Conservation (phyloP, 2,888 invertebrate species). For the Polymixis lichenea region DNA sequence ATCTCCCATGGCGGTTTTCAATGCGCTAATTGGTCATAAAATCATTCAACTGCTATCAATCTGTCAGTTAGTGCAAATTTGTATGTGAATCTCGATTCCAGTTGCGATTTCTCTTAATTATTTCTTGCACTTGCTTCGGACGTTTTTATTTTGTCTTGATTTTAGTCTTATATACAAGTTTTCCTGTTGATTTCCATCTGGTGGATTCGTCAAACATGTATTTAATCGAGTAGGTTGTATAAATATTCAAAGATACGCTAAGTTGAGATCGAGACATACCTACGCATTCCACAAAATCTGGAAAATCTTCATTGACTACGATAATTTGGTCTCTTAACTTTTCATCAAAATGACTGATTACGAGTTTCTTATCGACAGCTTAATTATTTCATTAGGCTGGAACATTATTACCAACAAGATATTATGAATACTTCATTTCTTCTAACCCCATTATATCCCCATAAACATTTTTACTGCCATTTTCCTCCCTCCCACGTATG, state of each 20-base stretch:
- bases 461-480: conserved; percentile 52
- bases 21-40: conserved; percentile 66
- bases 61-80: conserved; percentile 50
- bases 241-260: neutral
- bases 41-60: conserved; percentile 55
- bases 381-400: conserved; percentile 17
- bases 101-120: conserved; percentile 53
- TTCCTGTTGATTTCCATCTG: neutral
- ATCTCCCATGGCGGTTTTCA: conserved; percentile 62
- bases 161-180: conserved; percentile 16
- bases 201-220: neutral
- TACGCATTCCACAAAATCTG: neutral
- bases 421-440: conserved; percentile 46
- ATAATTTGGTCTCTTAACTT: neutral
- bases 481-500: conserved; percentile 47
- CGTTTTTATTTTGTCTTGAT: conserved; percentile 27
- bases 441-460: conserved; percentile 41
- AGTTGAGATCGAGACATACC: neutral
- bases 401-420: conserved; percentile 13
- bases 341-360: neutral
- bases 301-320: neutral
- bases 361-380: neutral
- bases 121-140: conserved; percentile 32
- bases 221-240: neutral
- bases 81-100: conserved; percentile 51